phyloP scores from a whole-genome alignment of 2,113 vertebrate species.

The Tenebrosternarchus preto region DNA sequence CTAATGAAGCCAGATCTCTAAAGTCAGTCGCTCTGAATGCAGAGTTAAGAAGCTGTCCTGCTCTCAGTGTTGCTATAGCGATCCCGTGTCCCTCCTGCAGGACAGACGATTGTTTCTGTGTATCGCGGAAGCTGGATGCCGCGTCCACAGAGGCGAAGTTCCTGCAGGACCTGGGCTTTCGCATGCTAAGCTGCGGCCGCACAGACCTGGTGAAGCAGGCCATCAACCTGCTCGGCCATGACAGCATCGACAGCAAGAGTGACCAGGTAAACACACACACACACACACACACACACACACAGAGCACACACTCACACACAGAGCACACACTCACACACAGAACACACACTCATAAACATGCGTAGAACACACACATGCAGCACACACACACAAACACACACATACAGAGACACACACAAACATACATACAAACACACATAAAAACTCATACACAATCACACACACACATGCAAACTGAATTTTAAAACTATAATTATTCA shows the following conservation, averaged over 20 bases:
- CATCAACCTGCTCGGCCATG: conserved; percentile 88
- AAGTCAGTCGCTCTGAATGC: neutral
- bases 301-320: neutral
- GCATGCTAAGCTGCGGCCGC: conserved; percentile 97
- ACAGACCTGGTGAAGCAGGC: conserved; percentile 97
- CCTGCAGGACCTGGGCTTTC: conserved; percentile 97
- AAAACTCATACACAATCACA: too few relatives aligned
- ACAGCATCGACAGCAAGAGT: conserved; percentile 97
- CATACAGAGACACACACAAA: too few relatives aligned
- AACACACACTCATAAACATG: too few relatives aligned
- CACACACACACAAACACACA: too few relatives aligned
- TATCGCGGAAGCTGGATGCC: conserved; percentile 93
- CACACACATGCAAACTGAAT: too few relatives aligned
- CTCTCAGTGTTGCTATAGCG: neutral
- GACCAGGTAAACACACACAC: conserved; percentile 83
- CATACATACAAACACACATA: too few relatives aligned
- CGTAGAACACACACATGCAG: too few relatives aligned
- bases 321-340: too few relatives aligned
- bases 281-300: conserved; percentile 18
- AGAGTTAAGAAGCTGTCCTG: neutral
- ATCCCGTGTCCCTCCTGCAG: conserved; percentile 68
- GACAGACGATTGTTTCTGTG: conserved; percentile 95
- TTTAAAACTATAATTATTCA: too few relatives aligned
- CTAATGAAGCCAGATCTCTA: conserved; percentile 29
- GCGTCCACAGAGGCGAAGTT: conserved; percentile 96